Evolutionary conservation across 2,797 vertebrate genomes (phyloP).

Genomic region (Centroberyx gerrardi): DNA sequence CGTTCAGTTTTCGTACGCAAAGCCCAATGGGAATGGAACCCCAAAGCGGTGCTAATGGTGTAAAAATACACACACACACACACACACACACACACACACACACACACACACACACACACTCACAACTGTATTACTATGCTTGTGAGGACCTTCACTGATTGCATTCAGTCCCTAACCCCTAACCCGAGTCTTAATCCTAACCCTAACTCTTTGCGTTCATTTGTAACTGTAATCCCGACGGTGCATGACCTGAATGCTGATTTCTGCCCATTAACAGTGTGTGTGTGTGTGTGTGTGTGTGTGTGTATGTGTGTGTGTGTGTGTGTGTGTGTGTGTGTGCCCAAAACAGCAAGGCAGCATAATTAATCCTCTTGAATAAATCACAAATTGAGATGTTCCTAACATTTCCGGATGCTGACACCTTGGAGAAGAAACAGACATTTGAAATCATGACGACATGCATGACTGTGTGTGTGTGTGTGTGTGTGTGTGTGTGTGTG

Average conservation of each 20-base stretch:
- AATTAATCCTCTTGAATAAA: constrained; percentile 37
- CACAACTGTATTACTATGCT: too few species aligned
- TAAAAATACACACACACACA: not conserved
- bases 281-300: constrained; percentile 1
- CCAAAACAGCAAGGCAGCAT: not conserved
- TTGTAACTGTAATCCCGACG: too few species aligned
- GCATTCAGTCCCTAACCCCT: too few species aligned
- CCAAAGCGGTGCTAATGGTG: too few species aligned
- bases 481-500: not conserved
- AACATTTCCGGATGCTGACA: constrained; percentile 3
- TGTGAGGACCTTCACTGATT: not conserved
- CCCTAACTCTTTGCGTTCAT: too few species aligned
- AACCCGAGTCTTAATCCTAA: too few species aligned
- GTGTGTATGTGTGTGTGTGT: not conserved
- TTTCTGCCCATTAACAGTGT: not conserved
- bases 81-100: not conserved
- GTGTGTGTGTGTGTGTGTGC: not conserved
- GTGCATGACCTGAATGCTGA: too few species aligned
- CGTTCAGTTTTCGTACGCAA: too few species aligned
- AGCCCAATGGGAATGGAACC: too few species aligned
- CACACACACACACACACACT: constrained; percentile 14
- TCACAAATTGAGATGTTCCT: constrained; percentile 10
- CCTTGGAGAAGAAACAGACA: constrained; percentile 16
- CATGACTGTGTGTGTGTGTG: not conserved
- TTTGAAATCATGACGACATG: constrained; percentile 4